These are phyloP conservation scores for Istiophorus platypterus DNA, from an alignment of 2,113 vertebrate species.

Conservation along the genomic window DNA sequence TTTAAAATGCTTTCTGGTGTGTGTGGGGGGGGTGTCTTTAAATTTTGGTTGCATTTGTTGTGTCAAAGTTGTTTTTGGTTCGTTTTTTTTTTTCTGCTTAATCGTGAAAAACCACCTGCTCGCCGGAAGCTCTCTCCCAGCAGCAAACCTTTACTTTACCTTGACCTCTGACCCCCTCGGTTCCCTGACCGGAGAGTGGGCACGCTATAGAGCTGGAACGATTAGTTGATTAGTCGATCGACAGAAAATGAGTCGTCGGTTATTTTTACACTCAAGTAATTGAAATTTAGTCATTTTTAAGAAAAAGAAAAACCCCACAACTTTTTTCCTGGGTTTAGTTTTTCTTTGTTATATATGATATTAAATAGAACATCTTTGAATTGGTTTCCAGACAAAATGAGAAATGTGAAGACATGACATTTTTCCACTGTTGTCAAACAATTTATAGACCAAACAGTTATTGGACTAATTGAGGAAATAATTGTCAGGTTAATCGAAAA, in stretches of 20 bases:
- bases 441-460: neutral
- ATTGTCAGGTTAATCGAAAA: neutral
- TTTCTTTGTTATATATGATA: too few species aligned
- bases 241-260: too few species aligned
- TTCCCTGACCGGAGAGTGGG: neutral
- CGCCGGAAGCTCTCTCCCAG: constrained; percentile 36
- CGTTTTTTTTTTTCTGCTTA: too few species aligned
- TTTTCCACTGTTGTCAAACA: too few species aligned
- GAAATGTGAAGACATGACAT: neutral
- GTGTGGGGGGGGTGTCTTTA: too few species aligned
- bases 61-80: neutral
- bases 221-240: neutral
- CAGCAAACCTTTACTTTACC: constrained; percentile 25
- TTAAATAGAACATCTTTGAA: too few species aligned
- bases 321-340: too few species aligned
- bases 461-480: neutral
- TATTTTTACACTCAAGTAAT: too few species aligned
- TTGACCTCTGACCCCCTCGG: constrained; percentile 12
- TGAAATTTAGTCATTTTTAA: too few species aligned
- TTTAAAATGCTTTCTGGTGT: too few species aligned
- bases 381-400: too few species aligned
- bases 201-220: neutral
- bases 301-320: too few species aligned
- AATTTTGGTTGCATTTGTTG: neutral
- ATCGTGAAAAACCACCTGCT: constrained; percentile 14